Conservation (phyloP, 2,797 vertebrate species). For the Taeniopygia guttata region DNA sequence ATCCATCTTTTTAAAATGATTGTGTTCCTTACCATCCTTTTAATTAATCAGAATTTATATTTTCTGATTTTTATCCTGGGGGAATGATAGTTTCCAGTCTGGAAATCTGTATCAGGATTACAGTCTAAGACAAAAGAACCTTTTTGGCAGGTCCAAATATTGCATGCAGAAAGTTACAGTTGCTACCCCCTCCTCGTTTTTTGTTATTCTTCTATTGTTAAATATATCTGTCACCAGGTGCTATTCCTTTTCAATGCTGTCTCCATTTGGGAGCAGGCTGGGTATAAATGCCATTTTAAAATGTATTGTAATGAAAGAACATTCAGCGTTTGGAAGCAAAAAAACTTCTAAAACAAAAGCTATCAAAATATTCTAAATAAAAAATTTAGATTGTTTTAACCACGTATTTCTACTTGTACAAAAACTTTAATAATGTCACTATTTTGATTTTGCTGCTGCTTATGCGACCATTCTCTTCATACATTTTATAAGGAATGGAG, state of each 20-base stretch:
- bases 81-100: not conserved
- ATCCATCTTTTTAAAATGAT: not conserved
- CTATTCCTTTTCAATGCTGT: not conserved
- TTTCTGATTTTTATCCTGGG: not conserved
- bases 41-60: not conserved
- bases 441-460: not conserved
- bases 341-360: not conserved
- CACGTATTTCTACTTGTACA: not conserved
- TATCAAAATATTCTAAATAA: not conserved
- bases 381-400: not conserved
- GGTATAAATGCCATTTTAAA: not conserved
- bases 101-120: not conserved
- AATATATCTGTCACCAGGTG: not conserved
- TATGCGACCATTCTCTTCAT: not conserved
- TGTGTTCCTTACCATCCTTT: not conserved
- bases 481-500: not conserved
- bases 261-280: not conserved
- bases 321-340: not conserved
- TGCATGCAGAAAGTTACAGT: not conserved
- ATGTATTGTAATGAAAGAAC: not conserved
- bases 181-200: not conserved
- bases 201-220: not conserved
- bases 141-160: not conserved
- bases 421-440: not conserved
- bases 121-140: not conserved